Percentiles rank a stretch among this genome's conserved stretches.
phyloP scores from a whole-genome alignment of 2,797 vertebrate genomes.

The Coregonus sp. region DNA sequence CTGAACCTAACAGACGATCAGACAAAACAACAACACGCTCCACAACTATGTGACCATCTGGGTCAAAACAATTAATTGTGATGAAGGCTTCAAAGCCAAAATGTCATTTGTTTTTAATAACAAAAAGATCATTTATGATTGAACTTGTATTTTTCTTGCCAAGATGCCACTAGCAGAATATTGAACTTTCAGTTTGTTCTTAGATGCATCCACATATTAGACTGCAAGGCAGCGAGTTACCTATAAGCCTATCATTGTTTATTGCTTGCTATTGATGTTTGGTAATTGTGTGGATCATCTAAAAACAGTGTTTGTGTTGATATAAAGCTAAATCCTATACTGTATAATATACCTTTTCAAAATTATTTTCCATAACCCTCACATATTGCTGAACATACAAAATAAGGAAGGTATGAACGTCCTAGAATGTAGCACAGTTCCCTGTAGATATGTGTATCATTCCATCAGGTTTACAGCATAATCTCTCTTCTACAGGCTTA shows the following conservation, averaged over 20 bases:
- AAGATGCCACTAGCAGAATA: not conserved
- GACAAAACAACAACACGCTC: slow-evolving; percentile 37
- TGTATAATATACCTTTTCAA: too few relatives aligned
- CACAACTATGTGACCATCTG: slow-evolving; percentile 30
- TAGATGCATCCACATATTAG: not conserved
- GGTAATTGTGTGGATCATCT: not conserved
- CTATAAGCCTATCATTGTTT: not conserved
- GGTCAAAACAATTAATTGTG: slow-evolving; percentile 9
- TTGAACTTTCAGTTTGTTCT: not conserved
- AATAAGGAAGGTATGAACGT: not conserved
- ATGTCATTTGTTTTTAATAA: not conserved
- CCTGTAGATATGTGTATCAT: not conserved
- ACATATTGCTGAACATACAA: not conserved
- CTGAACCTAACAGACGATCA: slow-evolving; percentile 30
- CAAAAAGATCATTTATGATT: not conserved
- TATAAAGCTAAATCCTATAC: too few relatives aligned
- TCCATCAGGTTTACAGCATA: not conserved
- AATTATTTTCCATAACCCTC: too few relatives aligned
- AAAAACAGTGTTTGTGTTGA: too few relatives aligned
- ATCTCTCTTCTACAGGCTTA: slow-evolving; percentile 2
- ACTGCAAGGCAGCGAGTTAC: not conserved
- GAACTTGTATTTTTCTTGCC: not conserved
- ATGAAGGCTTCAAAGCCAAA: not conserved
- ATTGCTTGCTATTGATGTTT: not conserved
- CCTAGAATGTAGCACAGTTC: not conserved